These are phyloP conservation scores for Bos javanicus DNA, from an alignment of 2,113 vertebrate species.

Conservation along the genomic window DNA sequence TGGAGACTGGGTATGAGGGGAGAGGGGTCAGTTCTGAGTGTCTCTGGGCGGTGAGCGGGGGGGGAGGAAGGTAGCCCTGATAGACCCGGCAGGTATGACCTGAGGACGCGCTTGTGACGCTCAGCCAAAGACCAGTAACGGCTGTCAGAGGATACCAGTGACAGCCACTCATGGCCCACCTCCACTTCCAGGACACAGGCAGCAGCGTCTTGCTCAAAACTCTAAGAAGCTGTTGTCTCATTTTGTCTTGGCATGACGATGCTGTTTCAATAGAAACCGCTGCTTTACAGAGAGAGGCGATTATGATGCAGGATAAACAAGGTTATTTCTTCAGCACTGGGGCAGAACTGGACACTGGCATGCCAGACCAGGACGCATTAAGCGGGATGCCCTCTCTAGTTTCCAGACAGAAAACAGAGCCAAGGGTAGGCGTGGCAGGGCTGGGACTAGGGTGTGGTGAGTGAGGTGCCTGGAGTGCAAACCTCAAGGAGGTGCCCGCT, in stretches of 20 bases:
- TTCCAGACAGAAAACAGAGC: neutral
- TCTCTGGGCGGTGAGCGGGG: neutral
- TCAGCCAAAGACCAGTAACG: neutral
- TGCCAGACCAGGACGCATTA: neutral
- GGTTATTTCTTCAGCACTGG: neutral
- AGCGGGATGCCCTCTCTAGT: neutral
- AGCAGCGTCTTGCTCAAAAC: neutral
- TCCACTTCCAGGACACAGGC: neutral
- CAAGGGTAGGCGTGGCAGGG: neutral
- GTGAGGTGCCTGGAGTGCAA: neutral
- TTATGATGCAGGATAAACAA: neutral
- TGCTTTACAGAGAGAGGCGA: neutral
- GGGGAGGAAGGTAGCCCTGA: neutral
- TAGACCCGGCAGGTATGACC: neutral
- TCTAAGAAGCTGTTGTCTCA: neutral
- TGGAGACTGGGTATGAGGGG: neutral
- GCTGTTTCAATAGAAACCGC: neutral
- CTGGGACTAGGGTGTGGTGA: neutral
- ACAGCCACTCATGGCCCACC: neutral
- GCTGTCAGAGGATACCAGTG: neutral
- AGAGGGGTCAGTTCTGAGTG: neutral
- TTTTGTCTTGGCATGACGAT: neutral
- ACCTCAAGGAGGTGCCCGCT: neutral
- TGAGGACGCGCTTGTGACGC: neutral
- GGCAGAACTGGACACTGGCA: neutral